These are phyloP conservation scores for Bombyx mandarina DNA, from an alignment of 1,140 invertebrate genomes.

Conservation along the genomic window DNA sequence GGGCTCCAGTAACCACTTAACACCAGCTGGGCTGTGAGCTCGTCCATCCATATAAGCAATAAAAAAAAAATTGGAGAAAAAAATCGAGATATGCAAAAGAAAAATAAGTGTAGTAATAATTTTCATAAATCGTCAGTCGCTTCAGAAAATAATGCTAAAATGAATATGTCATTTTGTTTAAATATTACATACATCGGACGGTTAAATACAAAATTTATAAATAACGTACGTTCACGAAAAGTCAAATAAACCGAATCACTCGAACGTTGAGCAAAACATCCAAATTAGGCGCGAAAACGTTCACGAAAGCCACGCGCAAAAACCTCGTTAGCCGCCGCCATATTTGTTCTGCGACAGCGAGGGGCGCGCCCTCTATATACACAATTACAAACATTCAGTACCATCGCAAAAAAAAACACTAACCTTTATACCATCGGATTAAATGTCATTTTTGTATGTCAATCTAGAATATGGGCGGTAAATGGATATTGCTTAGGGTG, in stretches of 20 bases:
- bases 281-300: constrained; percentile 67
- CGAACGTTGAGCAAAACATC: constrained; percentile 26
- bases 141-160: no score
- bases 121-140: no score
- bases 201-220: background rate
- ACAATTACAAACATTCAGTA: constrained; percentile 20
- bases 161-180: no score
- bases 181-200: no score
- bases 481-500: constrained; percentile 30
- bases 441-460: constrained; percentile 21
- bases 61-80: no score
- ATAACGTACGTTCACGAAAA: constrained; percentile 18
- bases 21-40: no score
- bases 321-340: constrained; percentile 64
- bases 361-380: constrained; percentile 64
- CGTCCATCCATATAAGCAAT: no score
- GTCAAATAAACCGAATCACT: constrained; percentile 42
- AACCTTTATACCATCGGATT: constrained; percentile 12
- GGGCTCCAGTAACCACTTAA: no score
- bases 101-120: no score
- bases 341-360: constrained; percentile 60
- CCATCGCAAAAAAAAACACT: no score
- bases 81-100: no score
- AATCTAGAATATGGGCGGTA: constrained; percentile 11
- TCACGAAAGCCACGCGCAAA: constrained; percentile 60